A percentile compares a stretch with the other conserved stretches of the same genome.
These are phyloP conservation scores for Pollenia angustigena DNA, from an alignment of 2,888 invertebrate species.

Conservation along the genomic window DNA sequence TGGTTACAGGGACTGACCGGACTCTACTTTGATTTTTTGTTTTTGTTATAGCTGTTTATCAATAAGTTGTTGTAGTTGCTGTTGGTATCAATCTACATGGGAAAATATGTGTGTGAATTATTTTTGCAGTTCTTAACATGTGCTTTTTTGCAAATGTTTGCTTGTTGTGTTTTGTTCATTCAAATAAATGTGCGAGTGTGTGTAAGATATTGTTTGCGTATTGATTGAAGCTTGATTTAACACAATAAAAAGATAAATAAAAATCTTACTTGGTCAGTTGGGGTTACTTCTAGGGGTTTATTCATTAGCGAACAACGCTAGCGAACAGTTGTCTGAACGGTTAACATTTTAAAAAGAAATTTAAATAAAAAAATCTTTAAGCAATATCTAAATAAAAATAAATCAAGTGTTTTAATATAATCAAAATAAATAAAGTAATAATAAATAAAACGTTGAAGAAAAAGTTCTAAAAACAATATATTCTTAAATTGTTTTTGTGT, in stretches of 20 bases:
- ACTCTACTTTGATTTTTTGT: conserved; percentile 31
- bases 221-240: conserved; percentile 59
- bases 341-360: conserved; percentile 43
- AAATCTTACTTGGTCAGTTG: conserved; percentile 79
- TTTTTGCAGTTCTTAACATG: conserved; percentile 64
- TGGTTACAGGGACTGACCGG: conserved; percentile 44
- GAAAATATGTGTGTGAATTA: conserved; percentile 17
- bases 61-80: too few species aligned
- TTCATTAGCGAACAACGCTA: conserved; percentile 83
- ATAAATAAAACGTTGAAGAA: conserved; percentile 21
- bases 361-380: conserved; percentile 48
- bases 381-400: conserved; percentile 31
- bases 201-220: conserved; percentile 66
- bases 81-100: background rate
- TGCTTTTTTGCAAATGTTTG: conserved; percentile 48
- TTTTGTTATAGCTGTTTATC: conserved; percentile 1
- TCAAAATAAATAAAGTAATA: conserved; percentile 25
- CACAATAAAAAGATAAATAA: conserved; percentile 56
- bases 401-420: conserved; percentile 32
- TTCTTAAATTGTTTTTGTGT: conserved; percentile 32
- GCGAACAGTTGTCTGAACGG: conserved; percentile 81
- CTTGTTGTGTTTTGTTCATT: background rate
- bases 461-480: conserved; percentile 17
- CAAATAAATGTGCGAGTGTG: conserved; percentile 43
- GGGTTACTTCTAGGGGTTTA: conserved; percentile 80